phyloP scores from a whole-genome alignment of 2,888 invertebrate genomes.

The Opisthograptis luteolata region DNA sequence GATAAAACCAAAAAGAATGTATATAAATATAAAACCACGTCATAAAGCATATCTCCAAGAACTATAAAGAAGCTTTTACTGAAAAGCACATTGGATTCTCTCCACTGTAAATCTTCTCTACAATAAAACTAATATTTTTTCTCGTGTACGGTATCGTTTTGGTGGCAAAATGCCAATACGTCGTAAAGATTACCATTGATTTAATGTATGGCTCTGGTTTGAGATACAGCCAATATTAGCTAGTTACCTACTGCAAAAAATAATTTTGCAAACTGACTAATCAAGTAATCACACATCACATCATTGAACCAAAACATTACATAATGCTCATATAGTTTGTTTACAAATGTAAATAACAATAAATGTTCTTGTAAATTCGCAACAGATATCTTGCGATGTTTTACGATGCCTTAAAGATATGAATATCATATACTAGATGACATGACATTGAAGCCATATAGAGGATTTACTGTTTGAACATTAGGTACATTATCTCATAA shows the following conservation, averaged over 20 bases:
- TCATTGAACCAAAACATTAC: slow-evolving; percentile 36
- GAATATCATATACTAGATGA: slow-evolving; percentile 47
- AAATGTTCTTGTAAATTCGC: slow-evolving; percentile 46
- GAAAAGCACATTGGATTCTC: slow-evolving; percentile 27
- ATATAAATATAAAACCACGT: slow-evolving; percentile 1
- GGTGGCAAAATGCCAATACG: slow-evolving; percentile 35
- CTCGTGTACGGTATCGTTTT: slow-evolving; percentile 29
- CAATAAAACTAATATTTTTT: slow-evolving; percentile 27
- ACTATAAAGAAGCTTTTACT: slow-evolving; percentile 28
- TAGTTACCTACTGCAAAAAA: slow-evolving; percentile 23
- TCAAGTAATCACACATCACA: slow-evolving; percentile 32
- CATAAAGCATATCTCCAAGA: slow-evolving; percentile 17
- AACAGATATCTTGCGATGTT: slow-evolving; percentile 40
- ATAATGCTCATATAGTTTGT: slow-evolving; percentile 32
- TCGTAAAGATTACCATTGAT: slow-evolving; percentile 37
- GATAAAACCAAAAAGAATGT: too few species aligned
- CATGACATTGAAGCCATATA: slow-evolving; percentile 43
- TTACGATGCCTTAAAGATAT: slow-evolving; percentile 51
- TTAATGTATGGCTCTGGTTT: slow-evolving; percentile 29
- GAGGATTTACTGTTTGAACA: slow-evolving; percentile 44
- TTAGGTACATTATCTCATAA: slow-evolving; percentile 35
- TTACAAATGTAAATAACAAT: slow-evolving; percentile 27
- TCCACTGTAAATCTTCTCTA: slow-evolving; percentile 22
- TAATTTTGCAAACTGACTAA: slow-evolving; percentile 34
- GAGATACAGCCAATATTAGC: slow-evolving; percentile 25